Evolutionary conservation across 2,888 invertebrate species (phyloP).

Genomic region (Aelia acuminata): DNA sequence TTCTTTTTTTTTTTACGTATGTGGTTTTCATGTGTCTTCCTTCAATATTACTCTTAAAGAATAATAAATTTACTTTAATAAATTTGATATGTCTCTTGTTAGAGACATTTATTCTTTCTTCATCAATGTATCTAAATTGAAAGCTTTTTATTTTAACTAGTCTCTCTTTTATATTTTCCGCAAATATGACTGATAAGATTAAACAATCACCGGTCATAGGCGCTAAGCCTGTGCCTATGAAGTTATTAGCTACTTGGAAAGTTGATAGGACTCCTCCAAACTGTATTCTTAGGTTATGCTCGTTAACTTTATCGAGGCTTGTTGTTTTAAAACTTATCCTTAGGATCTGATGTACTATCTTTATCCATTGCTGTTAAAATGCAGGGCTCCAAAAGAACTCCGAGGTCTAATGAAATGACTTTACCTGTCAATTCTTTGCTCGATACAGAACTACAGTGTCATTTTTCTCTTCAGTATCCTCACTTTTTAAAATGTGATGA

Average conservation of each 20-base stretch:
- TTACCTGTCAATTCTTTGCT: conserved; percentile 83
- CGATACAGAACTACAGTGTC: conserved; percentile 96
- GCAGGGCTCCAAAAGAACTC: conserved; percentile 93
- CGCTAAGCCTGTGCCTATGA: conserved; percentile 95
- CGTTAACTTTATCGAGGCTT: conserved; percentile 89
- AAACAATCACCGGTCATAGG: conserved; percentile 71
- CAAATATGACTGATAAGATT: conserved; percentile 71
- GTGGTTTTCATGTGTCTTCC: too few relatives aligned
- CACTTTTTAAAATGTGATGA: conserved; percentile 98
- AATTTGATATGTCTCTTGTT: neutral
- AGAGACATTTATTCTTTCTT: neutral
- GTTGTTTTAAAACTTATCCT: conserved; percentile 81
- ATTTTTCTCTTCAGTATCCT: conserved; percentile 97
- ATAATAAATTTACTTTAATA: too few relatives aligned
- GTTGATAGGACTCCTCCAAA: conserved; percentile 98
- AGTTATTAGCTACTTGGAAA: conserved; percentile 99
- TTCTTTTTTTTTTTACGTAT: too few relatives aligned
- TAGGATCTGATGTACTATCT: conserved; percentile 86
- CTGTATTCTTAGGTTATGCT: conserved; percentile 96
- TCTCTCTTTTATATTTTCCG: neutral
- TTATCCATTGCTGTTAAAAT: conserved; percentile 96
- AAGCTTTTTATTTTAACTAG: neutral
- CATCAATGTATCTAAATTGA: neutral
- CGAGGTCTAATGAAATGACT: conserved; percentile 95
- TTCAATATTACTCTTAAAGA: too few relatives aligned